Evolutionary conservation across 2,888 invertebrate genomes (phyloP), one percentile per base, ranked within the genome.

Genomic region (Hartigia nigra): DNA sequence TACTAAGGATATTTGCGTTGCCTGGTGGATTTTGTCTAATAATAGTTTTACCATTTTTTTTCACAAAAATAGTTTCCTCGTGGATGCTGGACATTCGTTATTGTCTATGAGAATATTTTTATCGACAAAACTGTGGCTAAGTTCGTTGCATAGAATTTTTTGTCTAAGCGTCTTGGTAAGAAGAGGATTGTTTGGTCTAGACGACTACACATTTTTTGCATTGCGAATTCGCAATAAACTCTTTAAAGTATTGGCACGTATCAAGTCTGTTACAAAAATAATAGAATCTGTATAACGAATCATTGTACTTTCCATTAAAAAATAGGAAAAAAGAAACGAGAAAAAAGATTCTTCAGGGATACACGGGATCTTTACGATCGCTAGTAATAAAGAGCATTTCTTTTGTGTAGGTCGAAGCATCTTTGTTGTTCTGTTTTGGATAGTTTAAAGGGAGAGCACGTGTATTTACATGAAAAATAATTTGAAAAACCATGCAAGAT

Each of bases 351-450:
- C 55, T 55, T 9, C 14, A 2, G 55, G 55, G 55, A 23, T 55
- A 55, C 55, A 23, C 9, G 55, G 23, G 14, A 55, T 9, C 55
- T 55, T 55, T 5, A 55, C 55, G 55, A 23, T 23, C 55, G 55
- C 23, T 55, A 55, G 23, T 55, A 55, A 55, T 55, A 55, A 23
- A 55, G 23, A 23, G 23, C 23, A 14, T 55, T 55, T 55, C 55
- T 9, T 55, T 55, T 23, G 55, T 55, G 55, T 2, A 23, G 23
- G 23, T 55, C 23, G 55, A 55, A 34, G 32, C 31, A 34, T 34
- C 32, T 9, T 31, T 32, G 72, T 72, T 72, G 72, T 72, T 72
- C 72, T 72, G 32, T 72, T 72, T 72, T 72, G 32, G 34, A 72
- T 72, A 72, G 72, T 72, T 72, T 72, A 31, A 72, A 72, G 72